A percentile compares a stretch with the other conserved stretches of the same genome.
Conservation (phyloP, 2,113 vertebrate species). For the Rhinoderma darwinii region DNA sequence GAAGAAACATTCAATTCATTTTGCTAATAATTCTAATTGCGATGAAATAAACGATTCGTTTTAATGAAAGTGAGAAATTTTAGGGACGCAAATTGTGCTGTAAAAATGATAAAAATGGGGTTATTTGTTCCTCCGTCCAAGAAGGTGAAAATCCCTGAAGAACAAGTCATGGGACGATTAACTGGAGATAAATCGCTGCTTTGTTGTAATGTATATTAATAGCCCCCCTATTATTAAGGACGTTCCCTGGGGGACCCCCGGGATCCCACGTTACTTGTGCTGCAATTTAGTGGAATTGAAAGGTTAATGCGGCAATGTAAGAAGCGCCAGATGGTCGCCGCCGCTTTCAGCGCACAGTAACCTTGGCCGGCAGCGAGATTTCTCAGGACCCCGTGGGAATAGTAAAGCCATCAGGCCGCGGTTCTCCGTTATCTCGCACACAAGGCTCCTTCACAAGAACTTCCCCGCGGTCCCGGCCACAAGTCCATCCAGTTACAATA, state of each 20-base stretch:
- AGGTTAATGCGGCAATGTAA: slow-evolving; percentile 27
- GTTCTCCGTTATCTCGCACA: slow-evolving; percentile 34
- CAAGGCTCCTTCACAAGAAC: slow-evolving; percentile 16
- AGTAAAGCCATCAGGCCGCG: slow-evolving; percentile 11
- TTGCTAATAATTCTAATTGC: background rate
- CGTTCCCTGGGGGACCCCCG: background rate
- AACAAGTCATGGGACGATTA: background rate
- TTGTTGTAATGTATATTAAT: background rate
- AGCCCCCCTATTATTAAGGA: background rate
- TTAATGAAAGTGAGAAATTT: background rate
- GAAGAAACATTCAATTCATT: background rate
- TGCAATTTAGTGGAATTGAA: slow-evolving; percentile 23
- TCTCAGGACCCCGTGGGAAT: background rate
- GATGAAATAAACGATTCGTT: background rate
- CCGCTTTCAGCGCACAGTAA: background rate
- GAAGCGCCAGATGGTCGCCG: slow-evolving; percentile 19
- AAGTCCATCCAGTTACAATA: slow-evolving; percentile 5
- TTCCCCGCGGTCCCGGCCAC: background rate
- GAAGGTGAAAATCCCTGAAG: background rate
- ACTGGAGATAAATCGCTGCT: background rate
- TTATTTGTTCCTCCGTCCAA: background rate
- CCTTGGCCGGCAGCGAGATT: slow-evolving; percentile 30
- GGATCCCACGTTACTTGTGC: background rate
- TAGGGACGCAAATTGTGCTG: background rate
- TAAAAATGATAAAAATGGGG: background rate